Conservation (phyloP, 1,140 invertebrate species). For the Psilanteris sp. region DNA sequence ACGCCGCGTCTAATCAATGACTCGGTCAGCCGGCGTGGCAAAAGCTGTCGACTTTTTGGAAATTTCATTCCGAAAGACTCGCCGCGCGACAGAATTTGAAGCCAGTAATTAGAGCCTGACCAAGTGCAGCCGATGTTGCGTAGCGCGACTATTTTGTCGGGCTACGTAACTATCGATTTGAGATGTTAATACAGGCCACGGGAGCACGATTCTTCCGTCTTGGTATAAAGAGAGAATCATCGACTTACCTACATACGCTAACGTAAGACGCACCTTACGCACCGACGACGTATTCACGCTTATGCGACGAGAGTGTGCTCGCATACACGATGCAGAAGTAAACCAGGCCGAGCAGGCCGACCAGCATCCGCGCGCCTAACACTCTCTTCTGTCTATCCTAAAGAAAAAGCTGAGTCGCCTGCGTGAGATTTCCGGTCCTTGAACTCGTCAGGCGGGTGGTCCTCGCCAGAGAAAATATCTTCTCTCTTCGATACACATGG, state of each 20-base stretch:
- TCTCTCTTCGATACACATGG: slow-evolving; percentile 32
- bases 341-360: slow-evolving; percentile 78
- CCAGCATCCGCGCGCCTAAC: slow-evolving; percentile 76
- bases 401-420: slow-evolving; percentile 66
- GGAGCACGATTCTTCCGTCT: slow-evolving; percentile 66
- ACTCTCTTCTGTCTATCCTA: slow-evolving; percentile 74
- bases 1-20: no score
- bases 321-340: slow-evolving; percentile 71
- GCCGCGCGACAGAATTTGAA: slow-evolving; percentile 36
- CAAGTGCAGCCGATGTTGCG: slow-evolving; percentile 46
- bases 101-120: slow-evolving; percentile 54
- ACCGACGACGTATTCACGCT: slow-evolving; percentile 60
- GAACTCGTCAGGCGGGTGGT: slow-evolving; percentile 62
- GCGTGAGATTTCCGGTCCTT: slow-evolving; percentile 63
- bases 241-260: slow-evolving; percentile 72
- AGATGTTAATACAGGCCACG: slow-evolving; percentile 69
- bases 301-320: slow-evolving; percentile 52
- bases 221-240: slow-evolving; percentile 44
- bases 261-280: slow-evolving; percentile 69
- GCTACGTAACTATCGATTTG: slow-evolving; percentile 58
- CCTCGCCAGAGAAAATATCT: slow-evolving; percentile 58
- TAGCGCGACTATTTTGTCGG: slow-evolving; percentile 40
- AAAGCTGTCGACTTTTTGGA: no score
- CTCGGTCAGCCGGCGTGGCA: no score
- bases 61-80: slow-evolving; percentile 34